Conservation (phyloP, 2,113 vertebrate species). For the Recurvirostra avosetta region DNA sequence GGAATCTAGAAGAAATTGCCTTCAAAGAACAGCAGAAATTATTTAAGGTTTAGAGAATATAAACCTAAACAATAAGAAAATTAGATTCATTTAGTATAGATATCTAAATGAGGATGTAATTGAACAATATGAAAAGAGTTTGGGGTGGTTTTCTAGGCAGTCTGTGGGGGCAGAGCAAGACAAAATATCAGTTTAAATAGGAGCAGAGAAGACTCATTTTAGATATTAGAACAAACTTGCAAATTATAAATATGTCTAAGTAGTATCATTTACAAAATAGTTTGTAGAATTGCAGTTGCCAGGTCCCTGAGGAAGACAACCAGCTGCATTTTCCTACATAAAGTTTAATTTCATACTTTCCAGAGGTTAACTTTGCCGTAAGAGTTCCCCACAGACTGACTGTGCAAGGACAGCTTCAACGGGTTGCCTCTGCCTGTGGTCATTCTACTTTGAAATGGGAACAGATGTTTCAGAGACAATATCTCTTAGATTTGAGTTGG, state of each 20-base stretch:
- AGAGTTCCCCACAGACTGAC: background rate
- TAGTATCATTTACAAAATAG: background rate
- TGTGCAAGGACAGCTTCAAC: rapidly evolving
- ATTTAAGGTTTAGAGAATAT: background rate
- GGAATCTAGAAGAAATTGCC: background rate
- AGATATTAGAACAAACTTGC: background rate
- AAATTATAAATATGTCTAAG: background rate
- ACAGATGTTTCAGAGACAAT: background rate
- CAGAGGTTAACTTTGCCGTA: background rate
- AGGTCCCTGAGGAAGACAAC: background rate
- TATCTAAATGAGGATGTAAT: background rate
- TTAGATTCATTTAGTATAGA: background rate
- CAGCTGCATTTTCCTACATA: background rate
- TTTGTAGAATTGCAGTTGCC: background rate
- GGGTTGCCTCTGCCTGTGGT: background rate
- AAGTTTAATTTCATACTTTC: background rate
- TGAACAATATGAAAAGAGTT: background rate
- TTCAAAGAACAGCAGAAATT: background rate
- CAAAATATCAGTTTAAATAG: background rate
- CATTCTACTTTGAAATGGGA: background rate
- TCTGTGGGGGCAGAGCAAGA: background rate
- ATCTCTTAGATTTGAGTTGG: background rate
- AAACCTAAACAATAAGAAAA: background rate
- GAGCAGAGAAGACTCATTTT: background rate
- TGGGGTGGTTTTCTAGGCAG: background rate